Evolutionary conservation across 2,797 vertebrate genomes (phyloP), one percentile per base, ranked within the genome.

Genomic region (Gila robusta): DNA sequence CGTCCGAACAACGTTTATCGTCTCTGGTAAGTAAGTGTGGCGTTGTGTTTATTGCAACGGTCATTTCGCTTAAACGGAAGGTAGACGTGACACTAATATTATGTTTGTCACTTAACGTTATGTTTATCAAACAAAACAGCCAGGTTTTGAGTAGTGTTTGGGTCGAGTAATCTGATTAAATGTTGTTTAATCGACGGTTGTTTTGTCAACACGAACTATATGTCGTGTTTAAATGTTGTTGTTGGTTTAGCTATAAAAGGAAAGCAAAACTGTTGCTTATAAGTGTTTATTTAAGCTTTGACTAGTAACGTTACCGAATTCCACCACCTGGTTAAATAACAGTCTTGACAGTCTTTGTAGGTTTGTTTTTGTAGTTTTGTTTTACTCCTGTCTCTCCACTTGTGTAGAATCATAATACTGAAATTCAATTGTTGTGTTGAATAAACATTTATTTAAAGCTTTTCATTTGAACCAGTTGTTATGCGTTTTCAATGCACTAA

Each of bases 11-110:
- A 73, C 88, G 78, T 83, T 54, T 47, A 79, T 76, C 81, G 79
- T 90, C 86, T 91, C 89, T 91, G 92, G 92, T 92, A n/a, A 83
- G 44, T 44, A 21, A 90, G 89, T 90, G 69, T 66, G 11, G 37
- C 49, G 85, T 73, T 11, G 21, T 23, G 17, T 56, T 85, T 77
- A 32, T 71, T 37, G 2, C 21, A n/a, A 9, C 66, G 8, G 17
- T 21, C 59, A 16, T 66, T 44, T 3, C 37, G 47, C 1, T 14
- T 5, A 26, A 64, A 69, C 69, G 41, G 41, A 73, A 86, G 28
- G 4, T n/a, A 35, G 11, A 70, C 26, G 14, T 41, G 39, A 85
- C 26, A 77, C 54, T 37, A 47, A 9, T 62, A 26, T n/a, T 2
- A 35, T 66, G 59, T 66, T 67, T 78, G 73, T 67, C 82, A 49